Evolutionary conservation across 2,797 vertebrate species (phyloP).

Genomic region (Falco biarmicus): DNA sequence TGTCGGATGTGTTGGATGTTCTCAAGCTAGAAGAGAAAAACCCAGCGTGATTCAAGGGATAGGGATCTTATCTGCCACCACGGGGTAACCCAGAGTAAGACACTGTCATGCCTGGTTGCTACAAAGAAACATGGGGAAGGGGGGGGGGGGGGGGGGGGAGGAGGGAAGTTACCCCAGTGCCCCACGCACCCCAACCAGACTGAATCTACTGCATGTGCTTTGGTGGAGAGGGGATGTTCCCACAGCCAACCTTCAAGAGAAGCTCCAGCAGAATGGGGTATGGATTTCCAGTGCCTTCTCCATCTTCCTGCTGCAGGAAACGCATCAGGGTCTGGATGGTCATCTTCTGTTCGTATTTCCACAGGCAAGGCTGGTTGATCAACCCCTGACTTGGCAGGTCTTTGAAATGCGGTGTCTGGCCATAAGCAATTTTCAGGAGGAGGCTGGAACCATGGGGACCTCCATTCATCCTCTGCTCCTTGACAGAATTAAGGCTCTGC

Average conservation of each 20-base stretch:
- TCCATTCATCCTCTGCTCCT: background rate
- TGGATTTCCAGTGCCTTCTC: background rate
- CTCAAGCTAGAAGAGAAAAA: background rate
- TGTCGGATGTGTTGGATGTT: background rate
- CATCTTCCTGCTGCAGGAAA: background rate
- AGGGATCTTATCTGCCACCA: no score
- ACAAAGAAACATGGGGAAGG: background rate
- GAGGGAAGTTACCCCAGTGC: background rate
- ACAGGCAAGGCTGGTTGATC: background rate
- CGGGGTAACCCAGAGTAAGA: background rate
- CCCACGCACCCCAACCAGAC: background rate
- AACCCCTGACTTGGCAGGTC: background rate
- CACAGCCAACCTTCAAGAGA: background rate
- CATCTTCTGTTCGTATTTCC: background rate
- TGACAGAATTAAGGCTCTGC: background rate
- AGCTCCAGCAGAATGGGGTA: background rate
- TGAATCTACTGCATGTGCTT: background rate
- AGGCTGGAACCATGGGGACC: background rate
- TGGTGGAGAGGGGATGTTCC: background rate
- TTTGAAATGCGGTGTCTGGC: background rate
- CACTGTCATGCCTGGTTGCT: background rate
- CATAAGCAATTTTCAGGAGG: background rate
- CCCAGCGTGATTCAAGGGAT: background rate
- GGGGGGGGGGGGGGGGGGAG: no score
- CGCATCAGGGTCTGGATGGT: background rate